Percentiles rank a stretch among this genome's conserved stretches.
Evolutionary conservation across 2,113 vertebrate species (phyloP).

Genomic region (Sclerurus mexicanus): DNA sequence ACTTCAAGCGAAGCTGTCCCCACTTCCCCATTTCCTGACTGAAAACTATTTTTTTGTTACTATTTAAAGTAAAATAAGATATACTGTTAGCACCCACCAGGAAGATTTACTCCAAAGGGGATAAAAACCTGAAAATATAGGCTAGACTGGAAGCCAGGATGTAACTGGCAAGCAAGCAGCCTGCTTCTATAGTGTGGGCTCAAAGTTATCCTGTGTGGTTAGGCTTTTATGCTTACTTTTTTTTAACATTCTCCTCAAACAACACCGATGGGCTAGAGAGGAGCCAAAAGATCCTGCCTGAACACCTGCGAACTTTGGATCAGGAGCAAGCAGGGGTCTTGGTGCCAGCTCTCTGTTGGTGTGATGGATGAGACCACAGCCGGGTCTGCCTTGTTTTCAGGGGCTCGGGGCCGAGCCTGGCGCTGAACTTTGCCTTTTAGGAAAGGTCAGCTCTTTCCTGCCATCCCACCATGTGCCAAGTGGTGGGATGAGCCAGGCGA

Average conservation of each 20-base stretch:
- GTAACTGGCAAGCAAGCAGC: neutral
- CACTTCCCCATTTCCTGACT: neutral
- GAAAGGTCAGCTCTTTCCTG: slow-evolving; percentile 17
- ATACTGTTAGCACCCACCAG: neutral
- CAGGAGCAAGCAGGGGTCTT: neutral
- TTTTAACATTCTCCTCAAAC: neutral
- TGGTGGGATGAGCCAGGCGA: neutral
- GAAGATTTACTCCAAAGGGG: neutral
- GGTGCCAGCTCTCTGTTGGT: neutral
- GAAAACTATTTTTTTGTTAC: neutral
- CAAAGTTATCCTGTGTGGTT: neutral
- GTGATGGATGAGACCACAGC: neutral
- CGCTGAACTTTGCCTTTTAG: neutral
- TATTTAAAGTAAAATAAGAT: neutral
- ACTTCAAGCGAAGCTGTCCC: neutral
- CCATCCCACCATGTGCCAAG: neutral
- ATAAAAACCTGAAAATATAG: neutral
- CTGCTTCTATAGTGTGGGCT: neutral
- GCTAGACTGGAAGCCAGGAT: neutral
- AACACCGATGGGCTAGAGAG: neutral
- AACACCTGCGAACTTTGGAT: neutral
- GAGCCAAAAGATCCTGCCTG: neutral
- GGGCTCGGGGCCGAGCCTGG: neutral
- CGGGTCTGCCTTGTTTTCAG: fast-evolving
- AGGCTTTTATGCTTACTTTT: neutral